Evolutionary conservation across 2,113 vertebrate species (phyloP), one percentile per base, ranked within the genome.

Genomic region (Empidonax traillii): DNA sequence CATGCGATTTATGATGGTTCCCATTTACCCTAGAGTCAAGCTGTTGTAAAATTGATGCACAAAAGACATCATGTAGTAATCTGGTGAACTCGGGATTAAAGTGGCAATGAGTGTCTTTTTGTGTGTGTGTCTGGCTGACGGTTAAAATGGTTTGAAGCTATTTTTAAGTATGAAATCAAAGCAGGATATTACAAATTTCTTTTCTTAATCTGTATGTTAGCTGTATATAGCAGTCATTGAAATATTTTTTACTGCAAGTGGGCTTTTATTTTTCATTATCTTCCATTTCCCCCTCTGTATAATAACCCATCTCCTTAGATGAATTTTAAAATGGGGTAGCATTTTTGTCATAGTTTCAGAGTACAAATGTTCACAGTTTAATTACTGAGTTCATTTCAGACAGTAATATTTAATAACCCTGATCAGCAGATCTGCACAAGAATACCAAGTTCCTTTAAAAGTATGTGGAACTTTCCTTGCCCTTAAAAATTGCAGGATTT

Each of bases 11-110:
- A 98, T 97, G 98, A 97, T 97, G 91, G 95, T 95, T 97, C 95
- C 94, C 94, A 87, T 97, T 97, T 98, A 98, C 97, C 96, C 95
- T 97, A 94, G 97, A 98, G 97, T 98, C 96, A 98, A 97, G 96
- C 97, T 97, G 95, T 97, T 98, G 97, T 97, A 97, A 98, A 98
- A 98, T 80, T 97, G 98, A 98, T 97, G 96, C 90, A 97, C 97
- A 97, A 96, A 97, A 98, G 97, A 92, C 95, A 97, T 96, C 93
- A 92, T 97, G 96, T 97, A 98, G 97, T 97, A 97, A 98, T 97
- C 86, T 72, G 61, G 78, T 94, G 93, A 94, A 86, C 85, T 89
- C 80, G 92, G 92, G 93, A 97, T 96, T 98, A 94, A 97, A 97
- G 96, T 94, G 96, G 88, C 94, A 97, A 85, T 8, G 80, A 97